phyloP scores from a whole-genome alignment of 2,113 vertebrate species.

The Phaethon lepturus region DNA sequence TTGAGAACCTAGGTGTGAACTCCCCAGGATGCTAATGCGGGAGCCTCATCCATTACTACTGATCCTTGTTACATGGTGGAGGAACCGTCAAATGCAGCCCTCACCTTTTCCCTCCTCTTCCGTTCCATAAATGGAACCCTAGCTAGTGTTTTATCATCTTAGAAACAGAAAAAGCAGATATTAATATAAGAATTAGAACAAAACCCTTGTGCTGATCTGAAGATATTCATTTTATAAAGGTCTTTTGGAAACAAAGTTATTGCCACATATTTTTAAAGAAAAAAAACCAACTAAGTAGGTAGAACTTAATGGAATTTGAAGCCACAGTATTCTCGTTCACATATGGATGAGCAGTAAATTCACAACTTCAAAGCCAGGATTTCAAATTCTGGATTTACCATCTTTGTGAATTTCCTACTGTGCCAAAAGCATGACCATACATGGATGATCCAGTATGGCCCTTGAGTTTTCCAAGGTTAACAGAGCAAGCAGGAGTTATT shows the following conservation, averaged over 20 bases:
- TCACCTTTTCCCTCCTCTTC: background rate
- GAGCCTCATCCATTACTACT: background rate
- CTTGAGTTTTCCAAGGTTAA: background rate
- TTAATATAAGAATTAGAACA: background rate
- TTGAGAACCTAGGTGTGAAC: background rate
- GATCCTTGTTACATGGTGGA: background rate
- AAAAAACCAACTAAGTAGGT: background rate
- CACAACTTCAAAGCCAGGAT: background rate
- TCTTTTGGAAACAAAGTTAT: background rate
- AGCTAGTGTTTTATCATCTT: background rate
- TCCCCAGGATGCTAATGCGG: background rate
- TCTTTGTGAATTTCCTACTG: background rate
- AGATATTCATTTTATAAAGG: background rate
- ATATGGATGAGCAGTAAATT: background rate
- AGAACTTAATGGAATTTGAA: background rate
- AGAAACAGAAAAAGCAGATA: background rate
- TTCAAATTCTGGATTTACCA: background rate
- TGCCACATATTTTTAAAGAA: background rate
- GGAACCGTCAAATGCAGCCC: background rate
- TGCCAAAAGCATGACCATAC: constrained; percentile 21
- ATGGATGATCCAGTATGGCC: background rate
- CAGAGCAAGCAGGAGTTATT: background rate
- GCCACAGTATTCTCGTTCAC: background rate
- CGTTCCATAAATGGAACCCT: background rate
- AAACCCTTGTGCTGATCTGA: background rate